Base-by-base conservation (phyloP, 2,888 invertebrate genomes). In the Microplitis deprimator region DNA sequence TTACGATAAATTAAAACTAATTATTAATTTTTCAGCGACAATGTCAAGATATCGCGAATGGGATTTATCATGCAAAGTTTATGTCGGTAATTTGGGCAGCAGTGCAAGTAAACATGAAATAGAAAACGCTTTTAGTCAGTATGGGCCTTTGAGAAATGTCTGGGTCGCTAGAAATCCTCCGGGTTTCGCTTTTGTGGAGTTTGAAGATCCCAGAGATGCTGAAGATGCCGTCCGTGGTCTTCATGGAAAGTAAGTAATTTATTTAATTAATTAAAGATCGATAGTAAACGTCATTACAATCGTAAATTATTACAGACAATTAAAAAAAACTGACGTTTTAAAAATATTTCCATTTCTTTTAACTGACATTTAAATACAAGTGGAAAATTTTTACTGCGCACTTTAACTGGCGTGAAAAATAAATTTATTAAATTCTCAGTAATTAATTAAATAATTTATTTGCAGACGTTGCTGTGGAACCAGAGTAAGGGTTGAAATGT, bases 81-180 rank as follows among this genome's bases (percentile, higher is more conserved):
- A 97, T 88, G 96, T 98, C 38, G 97, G 97, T 17, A 97, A 97
- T 88, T 92, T 97, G 80, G 97, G 97, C 6, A 96, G 95, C 83
- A 96, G 96, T 86, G 97, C 97, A 6, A 96, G 96, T 10, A 96
- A 96, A 90, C 95, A 96, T 88, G 97, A 97, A 90, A 93, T 96
- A 77, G 97, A 97, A 90, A 95, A 95, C 85, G 93, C 95, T 7
- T 97, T 97, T 89, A 92, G 94, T 77, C 96, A 96, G 90, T 97
- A 96, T 90, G 97, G 97, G 6, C 95, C 95, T 62, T 92, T 97
- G 81, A 92, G 96, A 84, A 97, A 96, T 90, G 97, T 97, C 69
- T 97, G 97, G 97, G 97, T 98, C 72, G 97, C 97, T 0, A 92
- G 97, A 85, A 97, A 97, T 88, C 97, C 97, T 62, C 97, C 97